Evolutionary conservation across 2,113 vertebrate genomes (phyloP).

Genomic region (Chloroceryle aenea): DNA sequence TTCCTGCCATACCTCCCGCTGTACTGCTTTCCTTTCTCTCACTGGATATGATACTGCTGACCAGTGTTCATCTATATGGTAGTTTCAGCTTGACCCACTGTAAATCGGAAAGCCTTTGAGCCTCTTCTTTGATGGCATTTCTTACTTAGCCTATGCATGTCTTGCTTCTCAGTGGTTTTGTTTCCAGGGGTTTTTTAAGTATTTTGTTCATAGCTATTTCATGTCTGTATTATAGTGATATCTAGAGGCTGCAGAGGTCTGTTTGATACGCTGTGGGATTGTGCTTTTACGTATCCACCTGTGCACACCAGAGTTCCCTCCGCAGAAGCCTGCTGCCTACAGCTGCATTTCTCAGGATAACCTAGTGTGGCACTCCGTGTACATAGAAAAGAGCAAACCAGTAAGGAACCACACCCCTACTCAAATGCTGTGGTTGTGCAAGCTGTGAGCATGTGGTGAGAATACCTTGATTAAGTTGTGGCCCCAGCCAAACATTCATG

Average conservation of each 20-base stretch:
- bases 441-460: not conserved
- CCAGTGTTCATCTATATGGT: not conserved
- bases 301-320: not conserved
- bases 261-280: not conserved
- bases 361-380: not conserved
- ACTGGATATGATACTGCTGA: not conserved
- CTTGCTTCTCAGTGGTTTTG: not conserved
- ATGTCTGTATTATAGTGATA: not conserved
- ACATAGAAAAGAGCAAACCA: not conserved
- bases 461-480: constrained; percentile 6
- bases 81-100: not conserved
- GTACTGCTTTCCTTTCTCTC: not conserved
- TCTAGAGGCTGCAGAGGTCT: not conserved
- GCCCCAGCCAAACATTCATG: not conserved
- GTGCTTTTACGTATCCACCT: not conserved
- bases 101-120: not conserved
- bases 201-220: not conserved
- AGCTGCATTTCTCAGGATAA: not conserved
- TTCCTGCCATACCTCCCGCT: not conserved
- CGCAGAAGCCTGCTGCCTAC: not conserved
- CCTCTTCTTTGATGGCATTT: not conserved
- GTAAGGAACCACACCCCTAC: not conserved
- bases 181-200: not conserved
- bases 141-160: not conserved
- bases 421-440: not conserved